phyloP scores from a whole-genome alignment of 2,888 invertebrate species.

The Eurois occulta region DNA sequence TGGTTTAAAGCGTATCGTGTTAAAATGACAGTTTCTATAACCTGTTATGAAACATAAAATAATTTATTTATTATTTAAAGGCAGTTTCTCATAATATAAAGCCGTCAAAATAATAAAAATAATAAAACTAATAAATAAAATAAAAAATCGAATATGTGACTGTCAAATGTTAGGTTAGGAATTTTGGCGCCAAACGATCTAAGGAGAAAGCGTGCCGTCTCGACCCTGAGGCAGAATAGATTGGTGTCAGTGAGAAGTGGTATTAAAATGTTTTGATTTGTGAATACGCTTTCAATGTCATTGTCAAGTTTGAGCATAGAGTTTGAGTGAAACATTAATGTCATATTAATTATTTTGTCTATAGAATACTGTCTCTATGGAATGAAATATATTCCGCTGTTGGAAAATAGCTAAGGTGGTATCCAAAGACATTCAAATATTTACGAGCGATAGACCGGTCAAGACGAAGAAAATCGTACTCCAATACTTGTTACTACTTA shows the following conservation, averaged over 20 bases:
- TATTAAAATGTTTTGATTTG: conserved; percentile 58
- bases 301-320: conserved; percentile 37
- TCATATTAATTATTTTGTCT: conserved; percentile 25
- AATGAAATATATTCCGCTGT: background rate
- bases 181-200: conserved; percentile 85
- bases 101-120: conserved; percentile 58
- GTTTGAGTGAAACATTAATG: conserved; percentile 13
- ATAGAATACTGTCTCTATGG: conserved; percentile 1
- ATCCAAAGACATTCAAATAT: too few species aligned
- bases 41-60: conserved; percentile 47
- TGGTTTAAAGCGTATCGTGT: conserved; percentile 52
- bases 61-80: conserved; percentile 42
- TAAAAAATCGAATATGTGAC: too few species aligned
- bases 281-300: conserved; percentile 48
- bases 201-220: conserved; percentile 82
- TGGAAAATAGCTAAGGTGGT: background rate
- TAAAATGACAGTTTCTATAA: conserved; percentile 61
- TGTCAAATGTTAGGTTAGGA: conserved; percentile 79
- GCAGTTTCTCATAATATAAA: conserved; percentile 50
- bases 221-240: conserved; percentile 76
- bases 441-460: too few species aligned
- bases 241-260: conserved; percentile 76
- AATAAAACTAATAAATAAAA: too few species aligned
- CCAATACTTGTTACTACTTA: too few species aligned
- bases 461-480: too few species aligned